phyloP scores from a whole-genome alignment of 2,888 invertebrate genomes.

The Cephus runcator region DNA sequence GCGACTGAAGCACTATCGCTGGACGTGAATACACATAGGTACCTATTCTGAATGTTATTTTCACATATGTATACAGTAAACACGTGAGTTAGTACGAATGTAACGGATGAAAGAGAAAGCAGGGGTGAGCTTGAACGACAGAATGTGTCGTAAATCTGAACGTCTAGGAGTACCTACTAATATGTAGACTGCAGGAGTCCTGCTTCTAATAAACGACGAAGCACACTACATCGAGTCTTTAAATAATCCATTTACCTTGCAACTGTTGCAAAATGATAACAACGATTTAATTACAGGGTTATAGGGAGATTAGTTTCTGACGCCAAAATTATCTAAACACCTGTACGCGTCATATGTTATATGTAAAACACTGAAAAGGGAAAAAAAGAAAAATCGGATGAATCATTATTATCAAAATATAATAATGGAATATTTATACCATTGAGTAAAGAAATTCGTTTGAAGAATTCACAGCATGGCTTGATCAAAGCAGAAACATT shows the following conservation, averaged over 20 bases:
- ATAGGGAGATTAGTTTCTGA: background rate
- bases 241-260: conserved; percentile 37
- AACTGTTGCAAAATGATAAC: conserved; percentile 22
- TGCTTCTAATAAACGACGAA: background rate
- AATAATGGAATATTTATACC: too few species aligned
- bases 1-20: background rate
- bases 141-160: background rate
- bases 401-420: too few species aligned
- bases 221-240: conserved; percentile 18
- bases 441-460: too few species aligned
- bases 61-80: conserved; percentile 15
- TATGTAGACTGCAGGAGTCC: too few species aligned
- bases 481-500: too few species aligned
- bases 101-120: background rate
- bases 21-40: conserved; percentile 29
- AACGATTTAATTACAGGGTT: background rate
- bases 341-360: background rate
- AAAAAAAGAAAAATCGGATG: too few species aligned
- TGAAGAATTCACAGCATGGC: too few species aligned
- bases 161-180: too few species aligned
- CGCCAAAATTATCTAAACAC: background rate
- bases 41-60: conserved; percentile 31
- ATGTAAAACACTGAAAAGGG: too few species aligned
- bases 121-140: conserved; percentile 10
- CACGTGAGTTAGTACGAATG: background rate